Base-by-base conservation (phyloP, 1,140 invertebrate species). In the Aphis craccivora region DNA sequence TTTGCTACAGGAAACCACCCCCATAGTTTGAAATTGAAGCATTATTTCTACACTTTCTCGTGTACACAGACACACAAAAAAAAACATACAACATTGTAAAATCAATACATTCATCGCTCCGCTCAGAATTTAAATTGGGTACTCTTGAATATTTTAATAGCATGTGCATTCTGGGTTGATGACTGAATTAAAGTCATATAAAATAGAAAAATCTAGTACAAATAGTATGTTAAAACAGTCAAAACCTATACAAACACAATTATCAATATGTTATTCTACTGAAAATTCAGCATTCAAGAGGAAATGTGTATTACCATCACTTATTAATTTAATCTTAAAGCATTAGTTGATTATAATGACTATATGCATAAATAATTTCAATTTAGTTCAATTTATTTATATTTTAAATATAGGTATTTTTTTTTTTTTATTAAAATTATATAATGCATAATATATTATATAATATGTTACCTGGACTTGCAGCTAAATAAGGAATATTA, bases 111-210 rank as follows among this genome's bases (percentile, higher is more conserved):
- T n/a, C n/a, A n/a, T n/a, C n/a, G n/a, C n/a, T n/a, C n/a, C n/a
- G n/a, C n/a, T n/a, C n/a, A n/a, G n/a, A n/a, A n/a, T n/a, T n/a
- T n/a, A n/a, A n/a, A n/a, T n/a, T n/a, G n/a, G n/a, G n/a, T 87
- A 45, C 35, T 87, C 23, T 87, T 45, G 84, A 43, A 40, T 87
- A 87, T 87, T 87, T 87, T 45, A 4, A 87, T 87, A 45, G 84
- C 40, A 87, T 87, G 43, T 45, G 43, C 84, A 87, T 87, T 25
- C 84, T 0, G 40, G 84, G 30, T 87, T 87, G 22, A 87, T 87
- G 37, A 87, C 20, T 87, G 40, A 87, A 45, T 87, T 45, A 87
- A 87, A 87, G 84, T 23, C 40, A 45, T 87, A 87, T 87, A 87
- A 45, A 87, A 87, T 23, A 87, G 37, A 87, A 25, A 87, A 30